Evolutionary conservation across 35 echinoderm and acorn worm genomes (phyloP).

Genomic region (Hemicentrotus pulcherrimus): DNA sequence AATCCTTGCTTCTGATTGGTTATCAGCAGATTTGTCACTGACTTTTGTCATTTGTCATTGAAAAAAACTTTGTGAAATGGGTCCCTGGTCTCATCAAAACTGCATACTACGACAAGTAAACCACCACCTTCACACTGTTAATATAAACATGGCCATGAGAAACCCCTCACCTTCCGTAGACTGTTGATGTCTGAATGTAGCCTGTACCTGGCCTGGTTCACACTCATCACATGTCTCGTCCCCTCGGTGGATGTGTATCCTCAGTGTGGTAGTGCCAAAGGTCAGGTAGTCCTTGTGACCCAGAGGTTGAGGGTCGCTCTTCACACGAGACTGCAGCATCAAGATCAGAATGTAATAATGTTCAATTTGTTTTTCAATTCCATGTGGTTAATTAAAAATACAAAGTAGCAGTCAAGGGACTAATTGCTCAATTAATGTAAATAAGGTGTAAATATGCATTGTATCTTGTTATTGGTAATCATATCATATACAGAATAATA

Average conservation of each 20-base stretch:
- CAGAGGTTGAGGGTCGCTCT: slow-evolving; percentile 72
- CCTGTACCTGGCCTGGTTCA: slow-evolving; percentile 85
- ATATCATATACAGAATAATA: too few species aligned
- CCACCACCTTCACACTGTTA: neutral
- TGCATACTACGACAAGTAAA: neutral
- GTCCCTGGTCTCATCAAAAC: neutral
- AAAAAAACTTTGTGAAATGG: too few species aligned
- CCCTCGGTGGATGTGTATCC: slow-evolving; percentile 81
- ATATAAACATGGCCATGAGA: neutral
- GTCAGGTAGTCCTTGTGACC: slow-evolving; percentile 73
- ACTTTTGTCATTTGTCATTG: too few species aligned
- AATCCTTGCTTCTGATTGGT: too few species aligned
- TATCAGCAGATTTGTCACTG: too few species aligned
- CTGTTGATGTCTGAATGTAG: slow-evolving; percentile 53
- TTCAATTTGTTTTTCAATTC: too few species aligned
- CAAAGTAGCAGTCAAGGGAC: too few species aligned
- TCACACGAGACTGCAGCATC: slow-evolving; percentile 48
- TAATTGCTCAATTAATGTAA: too few species aligned
- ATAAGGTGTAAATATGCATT: too few species aligned
- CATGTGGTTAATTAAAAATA: too few species aligned
- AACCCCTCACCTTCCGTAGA: neutral
- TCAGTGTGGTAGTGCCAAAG: slow-evolving; percentile 71
- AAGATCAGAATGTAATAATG: neutral
- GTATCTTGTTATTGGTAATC: too few species aligned
- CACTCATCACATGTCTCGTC: slow-evolving; percentile 77